phyloP scores from a whole-genome alignment of 1,140 invertebrate genomes.

The Papilio helenus region DNA sequence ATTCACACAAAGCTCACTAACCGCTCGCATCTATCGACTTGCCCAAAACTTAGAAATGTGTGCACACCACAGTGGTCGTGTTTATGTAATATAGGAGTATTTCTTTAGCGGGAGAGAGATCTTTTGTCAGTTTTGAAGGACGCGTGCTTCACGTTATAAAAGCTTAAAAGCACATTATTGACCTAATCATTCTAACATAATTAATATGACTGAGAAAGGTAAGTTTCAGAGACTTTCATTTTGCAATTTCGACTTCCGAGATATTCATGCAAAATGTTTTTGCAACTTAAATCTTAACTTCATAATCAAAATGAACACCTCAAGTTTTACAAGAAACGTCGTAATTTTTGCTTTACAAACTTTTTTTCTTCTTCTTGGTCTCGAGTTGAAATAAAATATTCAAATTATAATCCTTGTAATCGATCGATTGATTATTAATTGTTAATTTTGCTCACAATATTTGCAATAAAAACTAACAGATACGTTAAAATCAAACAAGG shows the following conservation, averaged over 20 bases:
- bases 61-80: not conserved
- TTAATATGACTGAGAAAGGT: too few species aligned
- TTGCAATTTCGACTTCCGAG: too few species aligned
- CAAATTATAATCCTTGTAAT: not conserved
- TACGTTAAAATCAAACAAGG: not conserved
- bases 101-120: not conserved
- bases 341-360: too few species aligned
- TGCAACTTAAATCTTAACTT: too few species aligned
- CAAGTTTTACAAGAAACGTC: too few species aligned
- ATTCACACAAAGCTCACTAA: conserved; percentile 18
- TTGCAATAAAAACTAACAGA: not conserved
- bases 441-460: not conserved
- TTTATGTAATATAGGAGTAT: not conserved
- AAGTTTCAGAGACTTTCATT: too few species aligned
- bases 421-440: not conserved
- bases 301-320: too few species aligned
- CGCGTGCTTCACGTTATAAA: too few species aligned
- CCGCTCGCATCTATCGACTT: not conserved
- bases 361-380: too few species aligned
- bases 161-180: not conserved
- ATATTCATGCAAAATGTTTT: too few species aligned
- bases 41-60: not conserved
- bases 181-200: not conserved
- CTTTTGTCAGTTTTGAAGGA: not conserved
- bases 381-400: too few species aligned